Evolutionary conservation across 2,888 invertebrate genomes (phyloP), one percentile per base, ranked within the genome.

Genomic region (Chromoteleia sp.): DNA sequence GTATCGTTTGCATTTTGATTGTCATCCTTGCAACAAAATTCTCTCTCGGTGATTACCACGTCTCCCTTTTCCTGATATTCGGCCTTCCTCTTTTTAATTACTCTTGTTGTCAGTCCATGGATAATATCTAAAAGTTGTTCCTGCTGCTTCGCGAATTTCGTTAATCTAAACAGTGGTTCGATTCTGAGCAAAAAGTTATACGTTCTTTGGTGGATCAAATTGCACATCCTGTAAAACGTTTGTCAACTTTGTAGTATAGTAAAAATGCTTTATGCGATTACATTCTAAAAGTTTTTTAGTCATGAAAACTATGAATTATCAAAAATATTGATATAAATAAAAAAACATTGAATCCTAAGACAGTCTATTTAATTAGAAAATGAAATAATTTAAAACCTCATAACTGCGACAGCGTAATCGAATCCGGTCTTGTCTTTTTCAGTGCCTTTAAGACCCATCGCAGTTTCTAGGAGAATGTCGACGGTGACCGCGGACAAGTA

Each of bases 381-480:
- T 6, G 15, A 43, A 43, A 17, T n/a, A 43, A 29, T n/a, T 45
- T 17, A 36, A 21, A 29, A 78, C 93, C 93, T 92, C 93, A 94
- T 94, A 0, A 94, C 93, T 45, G 94, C 93, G 87, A 92, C 90
- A 0, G 93, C 93, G 80, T 94, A 94, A 52, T 93, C 93, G 71
- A 91, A 93, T 67, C 93, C 93, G 77, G 92, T 92, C 63, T 92
- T 92, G 65, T 93, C 91, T 73, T 92, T 92, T 1, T 92, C 89
- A 10, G 89, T 90, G 41, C 91, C 92, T 58, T 90, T 92, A 3
- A 93, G 92, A 8, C 94, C 94, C 94, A 94, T 94, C 0, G 93
- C 94, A 29, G 94, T 94, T 89, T 93, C 93, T 61, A 93, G 81
- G n/a, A 93, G 86, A 80, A 93, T 93, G 77, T 93, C 93, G 0